Evolutionary conservation across 2,113 vertebrate species (phyloP).

Genomic region (Gasterosteus aculeatus): DNA sequence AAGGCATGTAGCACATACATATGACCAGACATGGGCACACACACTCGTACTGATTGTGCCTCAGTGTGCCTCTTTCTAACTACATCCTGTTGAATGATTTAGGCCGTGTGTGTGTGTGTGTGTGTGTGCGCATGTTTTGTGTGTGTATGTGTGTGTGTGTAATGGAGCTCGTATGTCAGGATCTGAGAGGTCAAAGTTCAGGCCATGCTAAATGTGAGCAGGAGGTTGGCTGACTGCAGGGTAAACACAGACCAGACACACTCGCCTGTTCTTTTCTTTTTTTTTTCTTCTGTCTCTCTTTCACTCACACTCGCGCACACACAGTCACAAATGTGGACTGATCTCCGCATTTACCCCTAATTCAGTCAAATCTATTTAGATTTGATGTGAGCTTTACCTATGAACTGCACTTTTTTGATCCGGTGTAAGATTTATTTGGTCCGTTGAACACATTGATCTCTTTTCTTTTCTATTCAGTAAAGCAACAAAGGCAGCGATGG

Average conservation of each 20-base stretch:
- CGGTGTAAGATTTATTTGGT: conserved; percentile 44
- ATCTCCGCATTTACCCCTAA: conserved; percentile 28
- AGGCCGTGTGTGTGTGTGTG: conserved; percentile 59
- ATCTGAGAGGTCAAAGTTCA: conserved; percentile 76
- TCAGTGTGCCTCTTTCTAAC: conserved; percentile 70
- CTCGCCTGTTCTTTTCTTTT: conserved; percentile 32
- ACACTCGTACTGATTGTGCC: conserved; percentile 70
- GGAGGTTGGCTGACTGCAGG: conserved; percentile 77
- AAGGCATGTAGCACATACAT: conserved; percentile 67
- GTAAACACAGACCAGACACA: conserved; percentile 79
- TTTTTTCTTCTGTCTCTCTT: conserved; percentile 1
- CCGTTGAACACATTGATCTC: conserved; percentile 51
- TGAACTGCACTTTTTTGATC: conserved; percentile 44
- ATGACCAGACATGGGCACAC: conserved; percentile 65
- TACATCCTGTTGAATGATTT: conserved; percentile 82
- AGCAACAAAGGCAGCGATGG: conserved; percentile 63
- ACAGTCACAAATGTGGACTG: conserved; percentile 2
- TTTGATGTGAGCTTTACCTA: conserved; percentile 23
- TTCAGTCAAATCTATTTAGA: conserved; percentile 35
- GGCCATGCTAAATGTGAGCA: conserved; percentile 79
- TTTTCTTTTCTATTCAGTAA: conserved; percentile 55
- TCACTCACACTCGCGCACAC: conserved; percentile 20
- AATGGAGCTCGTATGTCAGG: conserved; percentile 78
- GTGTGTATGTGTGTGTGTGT: conserved; percentile 53
- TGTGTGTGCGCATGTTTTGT: conserved; percentile 44